Percentiles rank a stretch among this genome's conserved stretches.
These are phyloP conservation scores for Sinocyclocheilus anshuiensis DNA, from an alignment of 2,113 vertebrate genomes.

Conservation along the genomic window DNA sequence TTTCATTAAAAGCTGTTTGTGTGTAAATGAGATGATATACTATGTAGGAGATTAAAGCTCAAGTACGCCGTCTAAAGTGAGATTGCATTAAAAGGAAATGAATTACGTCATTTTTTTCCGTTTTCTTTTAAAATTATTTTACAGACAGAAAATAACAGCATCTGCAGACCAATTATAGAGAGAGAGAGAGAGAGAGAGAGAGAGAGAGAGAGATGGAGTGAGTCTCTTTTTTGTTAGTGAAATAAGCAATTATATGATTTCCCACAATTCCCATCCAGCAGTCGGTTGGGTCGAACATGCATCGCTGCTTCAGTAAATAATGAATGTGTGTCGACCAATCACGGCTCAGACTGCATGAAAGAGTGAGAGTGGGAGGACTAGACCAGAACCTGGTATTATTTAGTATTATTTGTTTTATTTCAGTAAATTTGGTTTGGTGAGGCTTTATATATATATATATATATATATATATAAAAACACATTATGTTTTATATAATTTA, in stretches of 20 bases:
- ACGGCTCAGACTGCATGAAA: neutral
- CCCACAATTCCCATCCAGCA: neutral
- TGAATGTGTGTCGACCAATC: neutral
- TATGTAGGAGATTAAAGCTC: neutral
- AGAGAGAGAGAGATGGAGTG: neutral
- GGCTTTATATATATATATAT: too few species aligned
- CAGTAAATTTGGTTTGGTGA: too few species aligned
- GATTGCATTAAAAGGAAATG: conserved; percentile 18
- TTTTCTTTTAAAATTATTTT: neutral
- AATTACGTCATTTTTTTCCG: neutral
- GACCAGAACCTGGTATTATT: neutral
- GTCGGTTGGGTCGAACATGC: neutral
- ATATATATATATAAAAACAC: too few species aligned
- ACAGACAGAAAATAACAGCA: neutral
- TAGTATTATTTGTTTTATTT: too few species aligned
- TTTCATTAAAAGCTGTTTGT: conserved; percentile 13
- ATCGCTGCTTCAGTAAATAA: conserved; percentile 12
- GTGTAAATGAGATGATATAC: neutral
- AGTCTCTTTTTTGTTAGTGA: neutral
- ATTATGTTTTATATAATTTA: too few species aligned
- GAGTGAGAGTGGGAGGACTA: neutral
- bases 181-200: conserved; percentile 14
- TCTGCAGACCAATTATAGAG: conserved; percentile 20
- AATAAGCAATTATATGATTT: conserved; percentile 25
- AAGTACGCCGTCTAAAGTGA: neutral